Evolutionary conservation across 2,113 vertebrate genomes (phyloP).

Genomic region (Edolisoma coerulescens): DNA sequence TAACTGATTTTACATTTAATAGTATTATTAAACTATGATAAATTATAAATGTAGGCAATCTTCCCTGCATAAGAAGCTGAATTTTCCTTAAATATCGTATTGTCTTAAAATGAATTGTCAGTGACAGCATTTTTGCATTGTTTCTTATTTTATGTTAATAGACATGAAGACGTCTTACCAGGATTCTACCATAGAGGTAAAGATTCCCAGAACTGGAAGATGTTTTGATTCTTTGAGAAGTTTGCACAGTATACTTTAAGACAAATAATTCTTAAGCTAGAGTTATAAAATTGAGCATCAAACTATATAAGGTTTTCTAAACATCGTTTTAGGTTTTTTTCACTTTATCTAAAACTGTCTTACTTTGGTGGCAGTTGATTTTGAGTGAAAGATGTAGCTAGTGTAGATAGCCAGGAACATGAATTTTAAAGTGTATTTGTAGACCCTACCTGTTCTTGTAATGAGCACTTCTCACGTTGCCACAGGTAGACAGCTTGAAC

Average conservation of each 20-base stretch:
- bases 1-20: neutral
- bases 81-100: neutral
- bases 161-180: conserved; percentile 48
- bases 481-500: neutral
- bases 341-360: neutral
- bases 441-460: neutral
- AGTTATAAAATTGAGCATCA: neutral
- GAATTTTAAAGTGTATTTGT: neutral
- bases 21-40: neutral
- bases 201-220: neutral
- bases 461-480: neutral
- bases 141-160: conserved; percentile 38
- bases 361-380: neutral
- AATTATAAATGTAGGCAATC: neutral
- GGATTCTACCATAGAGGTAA: conserved; percentile 61
- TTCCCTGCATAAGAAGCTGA: neutral
- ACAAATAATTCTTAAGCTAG: neutral
- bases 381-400: neutral
- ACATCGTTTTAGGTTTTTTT: neutral
- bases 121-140: neutral
- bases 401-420: neutral
- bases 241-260: neutral
- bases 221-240: neutral
- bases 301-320: neutral
- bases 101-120: neutral